Evolutionary conservation across 2,113 vertebrate species (phyloP).

Genomic region (cattle (Bos taurus)): ARS-UCD2.0 NC_037339.1:8297501-8298000

Average conservation of each 20-base stretch:
- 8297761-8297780: constrained; percentile 72
- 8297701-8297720: constrained; percentile 79
- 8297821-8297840: constrained; percentile 68
- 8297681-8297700: constrained; percentile 79
- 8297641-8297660: constrained; percentile 82
- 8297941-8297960: not conserved
- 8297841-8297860: not conserved
- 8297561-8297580: constrained; percentile 81
- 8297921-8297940: not conserved
- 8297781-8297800: constrained; percentile 38
- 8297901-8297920: constrained; percentile 21
- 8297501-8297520: constrained; percentile 70
- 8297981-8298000: not conserved
- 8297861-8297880: constrained; percentile 44
- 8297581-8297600: constrained; percentile 86
- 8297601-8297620: constrained; percentile 79
- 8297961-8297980: not conserved
- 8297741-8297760: constrained; percentile 77
- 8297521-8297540: constrained; percentile 70
- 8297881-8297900: not conserved
- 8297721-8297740: constrained; percentile 69
- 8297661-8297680: constrained; percentile 82
- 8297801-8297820: constrained; percentile 68
- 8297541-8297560: constrained; percentile 80
- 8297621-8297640: constrained; percentile 84